These are phyloP conservation scores for Neuroscelio doddi DNA, from an alignment of 2,888 invertebrate species.

Conservation along the genomic window DNA sequence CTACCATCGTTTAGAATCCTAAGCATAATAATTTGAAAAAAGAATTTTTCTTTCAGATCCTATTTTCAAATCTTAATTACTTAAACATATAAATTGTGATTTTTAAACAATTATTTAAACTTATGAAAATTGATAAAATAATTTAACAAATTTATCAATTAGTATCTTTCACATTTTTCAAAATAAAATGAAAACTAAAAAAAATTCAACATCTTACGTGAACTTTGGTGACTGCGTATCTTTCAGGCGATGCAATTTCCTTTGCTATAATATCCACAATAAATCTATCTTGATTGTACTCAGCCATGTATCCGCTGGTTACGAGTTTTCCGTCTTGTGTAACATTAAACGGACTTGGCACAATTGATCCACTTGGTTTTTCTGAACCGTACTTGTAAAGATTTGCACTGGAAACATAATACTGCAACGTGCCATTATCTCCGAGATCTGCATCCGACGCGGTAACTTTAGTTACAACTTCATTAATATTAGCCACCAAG, in stretches of 20 bases:
- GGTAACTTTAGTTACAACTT: conserved; percentile 81
- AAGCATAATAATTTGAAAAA: no score
- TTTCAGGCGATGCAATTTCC: conserved; percentile 84
- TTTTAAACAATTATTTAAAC: no score
- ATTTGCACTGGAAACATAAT: conserved; percentile 87
- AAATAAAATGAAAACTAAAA: no score
- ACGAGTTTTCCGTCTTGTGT: conserved; percentile 81
- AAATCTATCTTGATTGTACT: conserved; percentile 92
- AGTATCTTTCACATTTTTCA: no score
- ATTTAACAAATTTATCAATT: no score
- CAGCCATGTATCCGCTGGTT: conserved; percentile 88
- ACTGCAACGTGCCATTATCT: conserved; percentile 86
- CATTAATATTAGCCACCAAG: conserved; percentile 84
- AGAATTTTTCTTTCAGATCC: no score
- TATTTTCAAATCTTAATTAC: no score
- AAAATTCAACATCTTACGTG: conserved; percentile 79
- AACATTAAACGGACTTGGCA: conserved; percentile 90
- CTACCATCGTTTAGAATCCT: no score
- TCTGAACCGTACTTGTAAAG: conserved; percentile 85
- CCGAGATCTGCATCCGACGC: conserved; percentile 90
- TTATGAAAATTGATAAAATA: no score
- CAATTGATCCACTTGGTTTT: conserved; percentile 86
- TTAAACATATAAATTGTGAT: no score
- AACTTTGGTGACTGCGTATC: conserved; percentile 84
- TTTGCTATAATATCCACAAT: conserved; percentile 88